These are phyloP conservation scores for Exephanes ischioxanthus DNA, from an alignment of 2,888 invertebrate species.

Conservation along the genomic window DNA sequence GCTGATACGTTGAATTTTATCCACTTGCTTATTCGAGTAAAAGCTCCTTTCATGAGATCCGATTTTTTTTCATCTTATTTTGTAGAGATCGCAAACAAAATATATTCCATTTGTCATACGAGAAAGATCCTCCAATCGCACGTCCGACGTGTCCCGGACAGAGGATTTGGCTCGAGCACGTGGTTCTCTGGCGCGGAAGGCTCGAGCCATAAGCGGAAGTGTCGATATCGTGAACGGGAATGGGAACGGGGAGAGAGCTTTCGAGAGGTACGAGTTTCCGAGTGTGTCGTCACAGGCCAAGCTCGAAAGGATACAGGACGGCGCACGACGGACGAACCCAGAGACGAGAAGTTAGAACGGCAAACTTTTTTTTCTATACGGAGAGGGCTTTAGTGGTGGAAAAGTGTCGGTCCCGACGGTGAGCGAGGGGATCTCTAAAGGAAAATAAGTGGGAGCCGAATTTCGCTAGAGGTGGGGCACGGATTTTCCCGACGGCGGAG, in stretches of 20 bases:
- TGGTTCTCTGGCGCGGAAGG: slow-evolving; percentile 5
- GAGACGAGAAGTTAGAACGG: slow-evolving; percentile 27
- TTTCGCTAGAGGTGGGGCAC: slow-evolving; percentile 19
- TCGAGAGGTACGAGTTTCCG: slow-evolving; percentile 44
- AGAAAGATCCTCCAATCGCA: background rate
- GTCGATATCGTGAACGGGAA: slow-evolving; percentile 28
- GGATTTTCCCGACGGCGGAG: slow-evolving; percentile 42
- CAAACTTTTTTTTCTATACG: slow-evolving; percentile 27
- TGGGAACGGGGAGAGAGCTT: slow-evolving; percentile 24
- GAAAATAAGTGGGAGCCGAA: slow-evolving; percentile 30
- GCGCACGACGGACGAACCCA: background rate
- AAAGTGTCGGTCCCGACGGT: slow-evolving; percentile 8
- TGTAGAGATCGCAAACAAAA: background rate
- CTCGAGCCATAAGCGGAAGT: slow-evolving; percentile 27
- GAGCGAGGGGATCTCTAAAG: slow-evolving; percentile 18
- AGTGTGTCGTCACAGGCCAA: slow-evolving; percentile 28
- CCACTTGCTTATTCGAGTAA: no score
- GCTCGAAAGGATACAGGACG: slow-evolving; percentile 35
- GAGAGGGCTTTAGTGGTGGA: background rate
- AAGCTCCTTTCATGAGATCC: no score
- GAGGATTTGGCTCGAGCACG: slow-evolving; percentile 9
- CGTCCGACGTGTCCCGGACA: background rate
- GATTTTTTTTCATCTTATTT: no score
- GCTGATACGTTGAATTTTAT: no score
- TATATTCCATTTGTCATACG: background rate